Evolutionary conservation across 2,113 vertebrate genomes (phyloP), one percentile per base, ranked within the genome.

Genomic region (Oostethus manadensis): DNA sequence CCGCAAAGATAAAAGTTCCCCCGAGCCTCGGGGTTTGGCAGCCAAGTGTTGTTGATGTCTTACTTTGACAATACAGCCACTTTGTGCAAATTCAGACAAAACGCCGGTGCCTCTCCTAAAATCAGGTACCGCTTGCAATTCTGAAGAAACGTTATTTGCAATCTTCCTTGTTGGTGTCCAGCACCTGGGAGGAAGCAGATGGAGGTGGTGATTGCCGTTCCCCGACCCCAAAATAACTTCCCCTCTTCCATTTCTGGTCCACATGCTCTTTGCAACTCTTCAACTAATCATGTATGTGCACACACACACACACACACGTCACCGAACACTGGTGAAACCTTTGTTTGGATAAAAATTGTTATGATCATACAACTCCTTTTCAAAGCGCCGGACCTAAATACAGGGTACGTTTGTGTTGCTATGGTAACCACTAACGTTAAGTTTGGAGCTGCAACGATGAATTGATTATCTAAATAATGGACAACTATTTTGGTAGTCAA

Each of bases 161-260:
- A 45, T 64, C 17, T 51, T 44, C 57, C 35, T 17, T 68, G 59
- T 65, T n/a, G 5, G 54, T 65, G 79, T 84, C 82, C 80, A 71
- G 56, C 78, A 84, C 78, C 80, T 75, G 76, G 76, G 73, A 81
- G 80, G 80, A 81, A 81, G 78, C 82, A 83, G 84, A 75, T 83
- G 82, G 65, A 77, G 76, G 81, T 74, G 70, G 74, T 79, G 79
- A 82, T 78, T 80, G 77, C 77, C 75, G 80, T 74, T 72, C 65
- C 69, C 80, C 77, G 67, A 80, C 65, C 76, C 77, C 68, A 78
- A 75, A 82, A 82, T 73, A 72, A 76, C 71, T 71, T 77, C 74
- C 74, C 69, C 70, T 67, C 66, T 71, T 40, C 73, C 58, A 51
- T 23, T 49, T 66, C 33, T 51, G 9, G 61, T 70, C 67, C 61